Percentiles rank a stretch among this genome's conserved stretches.
Evolutionary conservation across 2,888 invertebrate genomes (phyloP).

Genomic region (Pollenia angustigena): DNA sequence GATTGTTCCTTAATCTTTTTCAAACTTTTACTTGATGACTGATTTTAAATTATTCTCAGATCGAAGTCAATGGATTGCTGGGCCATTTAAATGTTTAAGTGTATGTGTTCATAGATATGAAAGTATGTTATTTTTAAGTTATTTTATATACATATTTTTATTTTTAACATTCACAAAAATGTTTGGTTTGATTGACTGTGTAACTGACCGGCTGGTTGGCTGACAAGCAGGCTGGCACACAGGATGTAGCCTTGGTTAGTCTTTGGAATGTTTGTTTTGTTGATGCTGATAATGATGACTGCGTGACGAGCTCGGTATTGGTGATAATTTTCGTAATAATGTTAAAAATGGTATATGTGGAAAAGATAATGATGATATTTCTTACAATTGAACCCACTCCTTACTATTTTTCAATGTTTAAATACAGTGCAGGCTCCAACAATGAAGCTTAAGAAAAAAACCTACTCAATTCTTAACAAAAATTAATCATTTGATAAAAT

Average conservation of each 20-base stretch:
- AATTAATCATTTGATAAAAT: no score
- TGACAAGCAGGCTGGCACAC: conserved; percentile 30
- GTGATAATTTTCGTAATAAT: conserved; percentile 21
- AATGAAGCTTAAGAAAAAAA: no score
- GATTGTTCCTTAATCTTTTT: no score
- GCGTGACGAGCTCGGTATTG: conserved; percentile 45
- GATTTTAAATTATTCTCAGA: no score
- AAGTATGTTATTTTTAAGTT: conserved; percentile 36
- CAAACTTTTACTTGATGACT: no score
- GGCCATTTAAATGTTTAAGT: no score
- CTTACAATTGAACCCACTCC: neutral
- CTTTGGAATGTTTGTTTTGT: conserved; percentile 48
- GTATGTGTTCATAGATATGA: neutral
- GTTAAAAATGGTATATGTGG: neutral
- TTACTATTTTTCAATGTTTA: neutral
- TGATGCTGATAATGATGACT: conserved; percentile 25
- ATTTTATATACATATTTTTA: no score
- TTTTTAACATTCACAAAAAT: conserved; percentile 43
- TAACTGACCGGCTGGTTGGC: conserved; percentile 6
- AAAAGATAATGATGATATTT: neutral
- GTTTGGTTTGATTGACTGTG: conserved; percentile 23
- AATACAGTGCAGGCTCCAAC: conserved; percentile 6
- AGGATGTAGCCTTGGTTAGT: neutral
- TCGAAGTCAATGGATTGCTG: no score
- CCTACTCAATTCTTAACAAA: no score